These are phyloP conservation scores for Hypotaenidia okinawae DNA, from an alignment of 2,797 vertebrate species.

Conservation along the genomic window DNA sequence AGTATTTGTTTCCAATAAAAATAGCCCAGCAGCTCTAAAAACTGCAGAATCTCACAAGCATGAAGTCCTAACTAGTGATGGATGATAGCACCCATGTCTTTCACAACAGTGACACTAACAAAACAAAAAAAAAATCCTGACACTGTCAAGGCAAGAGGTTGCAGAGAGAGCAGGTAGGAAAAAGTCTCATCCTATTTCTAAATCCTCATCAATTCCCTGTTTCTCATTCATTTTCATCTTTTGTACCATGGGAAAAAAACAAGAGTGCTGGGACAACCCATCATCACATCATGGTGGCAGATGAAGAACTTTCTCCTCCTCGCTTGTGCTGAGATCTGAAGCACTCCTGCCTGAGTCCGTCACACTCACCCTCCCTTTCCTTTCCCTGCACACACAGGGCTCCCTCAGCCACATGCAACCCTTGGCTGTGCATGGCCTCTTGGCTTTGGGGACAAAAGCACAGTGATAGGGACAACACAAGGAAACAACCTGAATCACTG, in stretches of 20 bases:
- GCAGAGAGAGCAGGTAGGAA: background rate
- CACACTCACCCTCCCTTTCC: background rate
- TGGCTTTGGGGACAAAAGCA: background rate
- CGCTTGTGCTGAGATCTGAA: background rate
- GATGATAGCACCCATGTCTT: background rate
- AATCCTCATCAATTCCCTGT: background rate
- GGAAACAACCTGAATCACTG: background rate
- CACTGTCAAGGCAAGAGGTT: background rate
- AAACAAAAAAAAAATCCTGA: background rate
- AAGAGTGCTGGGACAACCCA: background rate
- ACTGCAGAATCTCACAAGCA: background rate
- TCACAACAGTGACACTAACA: background rate
- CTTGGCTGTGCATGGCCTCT: background rate
- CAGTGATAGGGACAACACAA: background rate
- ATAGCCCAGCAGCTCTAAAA: background rate
- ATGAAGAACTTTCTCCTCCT: background rate
- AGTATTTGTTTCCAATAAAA: background rate
- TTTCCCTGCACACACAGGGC: background rate
- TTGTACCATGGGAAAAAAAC: background rate
- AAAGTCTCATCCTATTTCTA: background rate
- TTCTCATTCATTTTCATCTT: background rate
- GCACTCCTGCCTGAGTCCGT: background rate
- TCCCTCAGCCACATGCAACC: background rate
- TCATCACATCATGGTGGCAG: background rate
- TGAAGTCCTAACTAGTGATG: background rate